phyloP scores from a whole-genome alignment of 1,140 invertebrate genomes.

The Piezodorus guildinii region DNA sequence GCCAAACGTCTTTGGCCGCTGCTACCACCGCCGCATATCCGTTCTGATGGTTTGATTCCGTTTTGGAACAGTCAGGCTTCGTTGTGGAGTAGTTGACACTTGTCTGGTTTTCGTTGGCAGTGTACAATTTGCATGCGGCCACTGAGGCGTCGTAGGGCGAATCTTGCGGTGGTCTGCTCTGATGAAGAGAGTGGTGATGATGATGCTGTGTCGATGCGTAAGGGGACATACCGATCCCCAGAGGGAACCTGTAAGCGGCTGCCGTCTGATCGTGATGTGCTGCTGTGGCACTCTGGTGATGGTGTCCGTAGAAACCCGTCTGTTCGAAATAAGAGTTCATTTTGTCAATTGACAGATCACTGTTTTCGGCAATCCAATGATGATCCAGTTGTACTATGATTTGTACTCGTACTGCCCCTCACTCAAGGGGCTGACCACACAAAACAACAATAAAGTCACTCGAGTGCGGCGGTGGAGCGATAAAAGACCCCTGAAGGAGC shows the following conservation, averaged over 20 bases:
- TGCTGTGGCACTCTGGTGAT: constrained; percentile 54
- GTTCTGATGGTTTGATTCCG: constrained; percentile 46
- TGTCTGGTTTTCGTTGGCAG: constrained; percentile 46
- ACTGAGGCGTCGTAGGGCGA: constrained; percentile 81
- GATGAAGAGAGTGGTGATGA: constrained; percentile 63
- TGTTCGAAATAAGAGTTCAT: constrained; percentile 96
- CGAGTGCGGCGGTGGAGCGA: constrained; percentile 12
- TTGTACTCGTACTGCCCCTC: too few relatives aligned
- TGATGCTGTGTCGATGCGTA: constrained; percentile 63
- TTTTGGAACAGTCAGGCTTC: constrained; percentile 32
- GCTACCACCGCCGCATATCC: constrained; percentile 51
- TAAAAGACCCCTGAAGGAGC: constrained; percentile 21
- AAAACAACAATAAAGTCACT: constrained; percentile 7
- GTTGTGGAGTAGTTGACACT: constrained; percentile 43
- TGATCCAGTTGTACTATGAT: too few relatives aligned
- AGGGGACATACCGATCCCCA: constrained; percentile 71
- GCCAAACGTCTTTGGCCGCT: constrained; percentile 48
- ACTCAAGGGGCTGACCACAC: too few relatives aligned
- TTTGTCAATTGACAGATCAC: constrained; percentile 6
- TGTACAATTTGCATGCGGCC: constrained; percentile 74
- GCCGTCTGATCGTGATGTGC: constrained; percentile 48
- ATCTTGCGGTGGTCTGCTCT: constrained; percentile 68
- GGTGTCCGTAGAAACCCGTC: constrained; percentile 83
- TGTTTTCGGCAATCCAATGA: not conserved
- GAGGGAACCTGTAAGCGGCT: constrained; percentile 62